These are phyloP conservation scores for Bubalus kerabau DNA, from an alignment of 2,113 vertebrate species.

Conservation along the genomic window DNA sequence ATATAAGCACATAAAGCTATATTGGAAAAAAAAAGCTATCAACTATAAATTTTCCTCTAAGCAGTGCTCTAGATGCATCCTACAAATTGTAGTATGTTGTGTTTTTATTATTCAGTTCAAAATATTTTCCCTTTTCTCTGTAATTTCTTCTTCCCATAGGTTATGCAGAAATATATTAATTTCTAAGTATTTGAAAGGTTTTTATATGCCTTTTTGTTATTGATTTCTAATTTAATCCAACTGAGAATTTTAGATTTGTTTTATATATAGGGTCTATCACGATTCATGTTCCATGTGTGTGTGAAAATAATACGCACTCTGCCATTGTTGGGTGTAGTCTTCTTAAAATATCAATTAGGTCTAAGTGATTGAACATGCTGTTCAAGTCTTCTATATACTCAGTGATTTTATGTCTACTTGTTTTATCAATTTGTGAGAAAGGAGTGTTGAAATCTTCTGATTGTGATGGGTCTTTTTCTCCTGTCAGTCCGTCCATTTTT, in stretches of 20 bases:
- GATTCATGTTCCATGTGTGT: background rate
- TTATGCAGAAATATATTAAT: background rate
- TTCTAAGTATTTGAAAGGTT: background rate
- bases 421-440: background rate
- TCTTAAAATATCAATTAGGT: background rate
- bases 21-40: background rate
- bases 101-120: background rate
- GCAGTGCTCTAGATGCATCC: background rate
- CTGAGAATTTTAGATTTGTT: background rate
- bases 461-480: background rate
- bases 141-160: background rate
- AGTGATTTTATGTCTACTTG: background rate
- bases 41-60: background rate
- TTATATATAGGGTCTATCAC: background rate
- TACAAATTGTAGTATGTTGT: background rate
- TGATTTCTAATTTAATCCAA: background rate
- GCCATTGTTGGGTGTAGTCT: background rate
- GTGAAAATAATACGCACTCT: background rate
- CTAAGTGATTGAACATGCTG: background rate
- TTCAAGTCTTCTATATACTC: background rate
- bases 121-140: background rate
- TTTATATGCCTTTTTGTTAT: background rate
- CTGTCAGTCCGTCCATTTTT: background rate
- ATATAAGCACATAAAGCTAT: background rate
- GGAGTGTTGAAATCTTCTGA: background rate